A percentile compares a stretch with the other conserved stretches of the same genome.
Evolutionary conservation across 2,888 invertebrate genomes (phyloP).

Genomic region (Drosophila picticornis): DNA sequence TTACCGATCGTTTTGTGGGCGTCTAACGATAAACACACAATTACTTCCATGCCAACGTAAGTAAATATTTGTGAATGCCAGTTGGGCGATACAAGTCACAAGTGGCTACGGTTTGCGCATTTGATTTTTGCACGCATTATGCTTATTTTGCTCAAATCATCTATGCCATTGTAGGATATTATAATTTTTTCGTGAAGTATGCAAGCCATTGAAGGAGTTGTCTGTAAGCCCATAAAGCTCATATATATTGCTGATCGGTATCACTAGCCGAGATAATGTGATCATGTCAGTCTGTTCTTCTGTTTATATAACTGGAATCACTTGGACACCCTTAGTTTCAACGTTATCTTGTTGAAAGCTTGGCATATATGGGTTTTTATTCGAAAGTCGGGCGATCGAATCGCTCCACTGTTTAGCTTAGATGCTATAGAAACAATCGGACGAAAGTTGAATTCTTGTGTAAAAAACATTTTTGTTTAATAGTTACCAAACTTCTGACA

Average conservation of each 20-base stretch:
- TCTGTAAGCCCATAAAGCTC: background rate
- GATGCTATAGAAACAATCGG: background rate
- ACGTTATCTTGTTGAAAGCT: background rate
- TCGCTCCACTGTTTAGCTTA: background rate
- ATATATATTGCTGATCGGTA: background rate
- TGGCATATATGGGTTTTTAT: background rate
- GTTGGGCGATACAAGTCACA: background rate
- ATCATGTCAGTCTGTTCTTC: background rate
- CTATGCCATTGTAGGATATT: background rate
- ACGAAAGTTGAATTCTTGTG: background rate
- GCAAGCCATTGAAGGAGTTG: background rate
- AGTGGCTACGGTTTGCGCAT: background rate
- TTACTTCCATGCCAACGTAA: constrained; percentile 1
- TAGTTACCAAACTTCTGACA: background rate
- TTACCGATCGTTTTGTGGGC: constrained; percentile 33
- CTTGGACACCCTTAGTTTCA: background rate
- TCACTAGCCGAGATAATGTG: background rate
- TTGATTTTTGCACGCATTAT: background rate
- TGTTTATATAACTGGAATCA: background rate
- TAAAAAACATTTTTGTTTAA: background rate
- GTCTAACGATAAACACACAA: constrained; percentile 69
- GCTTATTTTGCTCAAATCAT: background rate
- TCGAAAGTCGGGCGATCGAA: too few species aligned
- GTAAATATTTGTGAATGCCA: background rate
- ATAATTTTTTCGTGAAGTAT: too few species aligned